A percentile compares a stretch with the other conserved stretches of the same genome.
Conservation (phyloP, 2,113 vertebrate genomes). For the Theropithecus gelada region DNA sequence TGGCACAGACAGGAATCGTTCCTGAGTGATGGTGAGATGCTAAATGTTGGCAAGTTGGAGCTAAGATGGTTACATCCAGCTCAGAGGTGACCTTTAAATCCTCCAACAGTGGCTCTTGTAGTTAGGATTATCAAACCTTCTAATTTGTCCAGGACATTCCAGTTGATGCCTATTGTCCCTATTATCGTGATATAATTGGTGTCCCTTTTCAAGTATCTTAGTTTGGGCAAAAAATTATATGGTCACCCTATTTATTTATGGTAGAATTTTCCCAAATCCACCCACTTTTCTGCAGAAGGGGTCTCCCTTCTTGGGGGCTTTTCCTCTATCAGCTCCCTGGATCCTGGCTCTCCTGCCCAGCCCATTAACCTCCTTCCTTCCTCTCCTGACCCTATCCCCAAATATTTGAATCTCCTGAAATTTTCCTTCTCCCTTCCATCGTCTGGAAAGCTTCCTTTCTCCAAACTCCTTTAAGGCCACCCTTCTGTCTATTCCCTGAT, state of each 20-base stretch:
- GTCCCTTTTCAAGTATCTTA: not conserved
- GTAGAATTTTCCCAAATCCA: not conserved
- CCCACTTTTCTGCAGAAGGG: not conserved
- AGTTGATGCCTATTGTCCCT: not conserved
- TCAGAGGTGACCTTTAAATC: not conserved
- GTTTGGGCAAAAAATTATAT: conserved; percentile 10
- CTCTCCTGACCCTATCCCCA: not conserved
- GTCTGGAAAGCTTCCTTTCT: not conserved
- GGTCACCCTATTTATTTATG: not conserved
- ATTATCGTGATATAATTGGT: not conserved
- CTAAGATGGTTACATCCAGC: not conserved
- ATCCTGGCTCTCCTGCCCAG: not conserved
- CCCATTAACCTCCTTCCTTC: not conserved
- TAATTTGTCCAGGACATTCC: not conserved
- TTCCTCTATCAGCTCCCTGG: not conserved
- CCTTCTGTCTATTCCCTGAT: not conserved
- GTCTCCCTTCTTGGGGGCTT: not conserved
- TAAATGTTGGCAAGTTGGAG: not conserved
- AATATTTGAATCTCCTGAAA: not conserved
- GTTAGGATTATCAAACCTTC: not conserved
- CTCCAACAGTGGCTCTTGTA: not conserved
- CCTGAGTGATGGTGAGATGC: not conserved
- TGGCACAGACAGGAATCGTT: not conserved
- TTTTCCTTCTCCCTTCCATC: not conserved
- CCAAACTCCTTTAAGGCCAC: not conserved